Conservation (phyloP, 2,797 vertebrate species). For the Microcaecilia unicolor region DNA sequence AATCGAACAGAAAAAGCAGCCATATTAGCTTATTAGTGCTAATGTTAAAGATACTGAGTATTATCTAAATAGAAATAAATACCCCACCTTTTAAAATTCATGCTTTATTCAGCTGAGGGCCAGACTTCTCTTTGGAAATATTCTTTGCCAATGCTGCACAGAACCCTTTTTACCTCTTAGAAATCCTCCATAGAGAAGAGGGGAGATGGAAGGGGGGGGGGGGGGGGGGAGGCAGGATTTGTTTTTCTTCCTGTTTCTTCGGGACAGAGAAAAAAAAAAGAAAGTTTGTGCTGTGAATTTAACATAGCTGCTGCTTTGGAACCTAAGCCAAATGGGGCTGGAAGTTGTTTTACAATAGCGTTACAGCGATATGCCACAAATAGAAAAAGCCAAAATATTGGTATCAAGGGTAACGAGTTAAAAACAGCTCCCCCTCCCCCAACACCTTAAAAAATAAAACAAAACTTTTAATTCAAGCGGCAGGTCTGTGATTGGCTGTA, state of each 20-base stretch:
- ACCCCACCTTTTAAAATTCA: conserved; percentile 41
- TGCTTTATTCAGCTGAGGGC: conserved; percentile 29
- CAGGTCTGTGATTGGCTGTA: too few species aligned
- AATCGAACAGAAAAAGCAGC: conserved; percentile 25
- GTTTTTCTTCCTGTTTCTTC: conserved; percentile 28
- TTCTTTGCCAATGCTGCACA: conserved; percentile 23
- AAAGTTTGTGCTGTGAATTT: conserved; percentile 43
- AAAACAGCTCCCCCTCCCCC: too few species aligned
- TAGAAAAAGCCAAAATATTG: conserved; percentile 67
- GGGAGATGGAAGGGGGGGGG: not conserved
- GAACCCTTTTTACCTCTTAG: conserved; percentile 26
- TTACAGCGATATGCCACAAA: conserved; percentile 75
- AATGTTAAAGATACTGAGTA: conserved; percentile 14
- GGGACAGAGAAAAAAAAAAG: conserved; percentile 14
- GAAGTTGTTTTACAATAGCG: conserved; percentile 73
- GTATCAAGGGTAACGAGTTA: too few species aligned
- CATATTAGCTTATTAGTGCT: conserved; percentile 22
- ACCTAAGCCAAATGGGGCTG: conserved; percentile 61
- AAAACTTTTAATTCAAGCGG: too few species aligned
- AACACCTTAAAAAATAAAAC: too few species aligned
- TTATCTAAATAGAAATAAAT: conserved; percentile 13
- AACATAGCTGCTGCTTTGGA: conserved; percentile 45
- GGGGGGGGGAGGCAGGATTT: conserved; percentile 18
- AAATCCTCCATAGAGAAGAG: conserved; percentile 18
- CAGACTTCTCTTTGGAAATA: conserved; percentile 19